Conservation (phyloP, 2,797 vertebrate genomes). For the Pampus argenteus region DNA sequence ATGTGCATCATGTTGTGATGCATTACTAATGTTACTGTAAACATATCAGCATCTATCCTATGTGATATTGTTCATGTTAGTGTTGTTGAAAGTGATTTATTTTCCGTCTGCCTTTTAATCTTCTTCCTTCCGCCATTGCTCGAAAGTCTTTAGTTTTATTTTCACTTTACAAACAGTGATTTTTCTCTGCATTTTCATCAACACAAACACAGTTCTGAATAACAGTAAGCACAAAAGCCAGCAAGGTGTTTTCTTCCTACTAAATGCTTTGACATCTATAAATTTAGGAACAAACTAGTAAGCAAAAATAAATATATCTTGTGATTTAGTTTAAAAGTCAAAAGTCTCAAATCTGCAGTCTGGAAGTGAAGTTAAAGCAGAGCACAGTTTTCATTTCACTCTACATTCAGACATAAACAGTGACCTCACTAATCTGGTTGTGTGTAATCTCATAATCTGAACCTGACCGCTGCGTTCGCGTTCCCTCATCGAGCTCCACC, state of each 20-base stretch:
- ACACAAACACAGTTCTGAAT: too few species aligned
- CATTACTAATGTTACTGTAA: neutral
- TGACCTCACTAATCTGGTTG: slow-evolving; percentile 63
- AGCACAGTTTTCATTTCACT: slow-evolving; percentile 23
- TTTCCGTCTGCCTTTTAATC: neutral
- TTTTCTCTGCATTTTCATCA: neutral
- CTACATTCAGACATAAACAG: slow-evolving; percentile 44
- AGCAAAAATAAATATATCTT: too few species aligned
- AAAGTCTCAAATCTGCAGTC: neutral
- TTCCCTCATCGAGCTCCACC: slow-evolving; percentile 53
- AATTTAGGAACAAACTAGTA: neutral
- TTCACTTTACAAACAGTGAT: too few species aligned
- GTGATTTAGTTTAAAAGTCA: too few species aligned
- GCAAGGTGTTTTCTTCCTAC: too few species aligned
- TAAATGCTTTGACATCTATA: neutral
- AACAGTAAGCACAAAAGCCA: too few species aligned
- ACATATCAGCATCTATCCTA: neutral
- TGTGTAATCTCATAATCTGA: slow-evolving; percentile 73
- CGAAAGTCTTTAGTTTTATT: neutral
- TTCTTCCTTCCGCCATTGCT: neutral
- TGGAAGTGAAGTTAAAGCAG: neutral
- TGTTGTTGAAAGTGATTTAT: neutral
- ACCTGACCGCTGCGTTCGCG: slow-evolving; percentile 38
- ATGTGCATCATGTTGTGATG: neutral
- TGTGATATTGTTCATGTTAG: neutral